These are phyloP conservation scores for Stomatorhinus walkeri DNA, from an alignment of 2,797 vertebrate species.

Conservation along the genomic window DNA sequence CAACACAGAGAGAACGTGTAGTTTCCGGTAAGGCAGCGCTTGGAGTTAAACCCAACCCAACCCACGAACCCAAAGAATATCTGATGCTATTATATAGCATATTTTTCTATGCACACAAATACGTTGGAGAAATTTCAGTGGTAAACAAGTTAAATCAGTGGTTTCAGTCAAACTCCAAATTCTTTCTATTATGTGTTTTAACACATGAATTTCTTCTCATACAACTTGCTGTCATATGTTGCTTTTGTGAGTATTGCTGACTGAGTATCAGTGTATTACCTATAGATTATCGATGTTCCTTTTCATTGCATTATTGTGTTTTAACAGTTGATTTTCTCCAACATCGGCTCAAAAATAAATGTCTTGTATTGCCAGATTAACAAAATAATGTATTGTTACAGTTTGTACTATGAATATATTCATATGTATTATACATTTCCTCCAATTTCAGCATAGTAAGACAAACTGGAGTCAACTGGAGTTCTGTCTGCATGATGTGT, in stretches of 20 bases:
- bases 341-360: neutral
- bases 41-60: neutral
- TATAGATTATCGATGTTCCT: neutral
- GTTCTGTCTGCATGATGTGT: neutral
- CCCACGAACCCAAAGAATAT: neutral
- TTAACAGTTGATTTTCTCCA: neutral
- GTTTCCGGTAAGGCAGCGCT: neutral
- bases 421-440: neutral
- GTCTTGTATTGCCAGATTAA: neutral
- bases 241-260: neutral
- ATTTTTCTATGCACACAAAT: neutral
- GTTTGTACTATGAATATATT: neutral
- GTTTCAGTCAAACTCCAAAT: neutral
- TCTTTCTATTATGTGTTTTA: neutral
- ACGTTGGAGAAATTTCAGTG: neutral
- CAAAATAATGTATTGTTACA: neutral
- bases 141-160: neutral
- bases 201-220: neutral
- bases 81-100: neutral
- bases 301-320: neutral
- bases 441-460: neutral
- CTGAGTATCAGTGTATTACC: neutral
- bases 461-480: neutral
- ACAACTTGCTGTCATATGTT: neutral
- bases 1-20: neutral